These are phyloP conservation scores for Oryzias curvinotus DNA, from an alignment of 2,113 vertebrate species.

Conservation along the genomic window DNA sequence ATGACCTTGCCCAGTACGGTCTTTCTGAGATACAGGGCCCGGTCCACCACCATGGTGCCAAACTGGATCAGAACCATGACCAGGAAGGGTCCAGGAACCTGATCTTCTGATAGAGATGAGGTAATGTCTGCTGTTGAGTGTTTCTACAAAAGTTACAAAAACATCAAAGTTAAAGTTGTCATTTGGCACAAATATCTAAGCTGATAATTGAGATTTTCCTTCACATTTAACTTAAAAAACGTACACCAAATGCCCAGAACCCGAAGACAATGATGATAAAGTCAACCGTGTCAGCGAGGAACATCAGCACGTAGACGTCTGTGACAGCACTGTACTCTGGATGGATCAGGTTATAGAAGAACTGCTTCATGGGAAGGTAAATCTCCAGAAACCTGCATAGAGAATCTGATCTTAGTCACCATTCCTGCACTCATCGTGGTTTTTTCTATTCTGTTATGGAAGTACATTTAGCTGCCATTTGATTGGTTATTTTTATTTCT, in stretches of 20 bases:
- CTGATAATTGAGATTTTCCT: neutral
- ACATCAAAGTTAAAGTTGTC: neutral
- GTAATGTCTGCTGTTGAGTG: conserved; percentile 95
- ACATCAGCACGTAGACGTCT: conserved; percentile 98
- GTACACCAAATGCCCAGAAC: conserved; percentile 97
- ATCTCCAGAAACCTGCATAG: conserved; percentile 84
- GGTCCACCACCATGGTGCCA: conserved; percentile 96
- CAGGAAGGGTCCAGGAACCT: conserved; percentile 93
- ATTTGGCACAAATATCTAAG: neutral
- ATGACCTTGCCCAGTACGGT: conserved; percentile 96
- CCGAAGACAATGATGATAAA: conserved; percentile 98
- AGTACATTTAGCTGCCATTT: too few relatives aligned
- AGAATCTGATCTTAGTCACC: neutral
- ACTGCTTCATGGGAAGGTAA: conserved; percentile 91
- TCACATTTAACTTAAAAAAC: conserved; percentile 28
- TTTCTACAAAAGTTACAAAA: conserved; percentile 81
- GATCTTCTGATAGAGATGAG: conserved; percentile 95
- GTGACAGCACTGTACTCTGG: conserved; percentile 98
- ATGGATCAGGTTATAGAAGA: conserved; percentile 97
- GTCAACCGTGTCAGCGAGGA: conserved; percentile 95
- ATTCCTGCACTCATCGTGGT: neutral
- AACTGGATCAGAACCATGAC: conserved; percentile 99
- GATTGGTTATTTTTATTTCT: too few relatives aligned
- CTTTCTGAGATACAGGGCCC: conserved; percentile 95
- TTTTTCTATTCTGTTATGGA: too few relatives aligned